Evolutionary conservation across 2,113 vertebrate species (phyloP), one percentile per base, ranked within the genome.

Genomic region (Pao palembangensis): DNA sequence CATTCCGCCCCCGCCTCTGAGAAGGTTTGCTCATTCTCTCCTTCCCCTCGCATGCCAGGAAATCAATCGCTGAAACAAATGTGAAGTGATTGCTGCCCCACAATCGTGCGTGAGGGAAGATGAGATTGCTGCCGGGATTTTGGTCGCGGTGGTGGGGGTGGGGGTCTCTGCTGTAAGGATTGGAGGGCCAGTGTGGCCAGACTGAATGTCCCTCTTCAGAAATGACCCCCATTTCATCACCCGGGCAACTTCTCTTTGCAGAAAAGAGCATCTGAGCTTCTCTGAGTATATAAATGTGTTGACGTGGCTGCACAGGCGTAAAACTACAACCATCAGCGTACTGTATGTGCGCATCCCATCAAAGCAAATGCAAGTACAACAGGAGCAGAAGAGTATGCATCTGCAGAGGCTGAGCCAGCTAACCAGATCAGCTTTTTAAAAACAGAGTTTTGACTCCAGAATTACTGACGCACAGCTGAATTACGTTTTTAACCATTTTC

Each of bases 31-130:
- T 76, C 75, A 61, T 70, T 69, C 77, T 82, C 80, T 72, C 67
- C 70, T 70, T 76, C 59, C 70, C 62, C 65, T 81, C 73, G 58
- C 78, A 76, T 77, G 73, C 77, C 80, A 80, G 82, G 69, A 84
- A 87, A 85, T 82, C 84, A 85, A 73, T 87, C 69, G 55, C 70
- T 80, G 81, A 87, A 81, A 81, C 80, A 82, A 85, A 90, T 82
- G 82, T 78, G 80, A 86, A 88, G 84, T 88, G 88, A 89, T 86
- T 86, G 85, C 79, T 77, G 78, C 76, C 69, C 67, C 56, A 60
- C 81, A 55, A 73, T 73, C 67, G 79, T 34, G 64, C 70, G 57
- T 28, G 53, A 21, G 16, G 25, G 41, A 19, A 2, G 21, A 20
- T 18, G 21, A 49, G 16, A 21, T 25, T 25, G 38, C 8, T 20